Percentiles rank a stretch among this genome's conserved stretches.
Evolutionary conservation across 1,140 invertebrate species (phyloP).

Genomic region (Mizuhopecten yessoensis): DNA sequence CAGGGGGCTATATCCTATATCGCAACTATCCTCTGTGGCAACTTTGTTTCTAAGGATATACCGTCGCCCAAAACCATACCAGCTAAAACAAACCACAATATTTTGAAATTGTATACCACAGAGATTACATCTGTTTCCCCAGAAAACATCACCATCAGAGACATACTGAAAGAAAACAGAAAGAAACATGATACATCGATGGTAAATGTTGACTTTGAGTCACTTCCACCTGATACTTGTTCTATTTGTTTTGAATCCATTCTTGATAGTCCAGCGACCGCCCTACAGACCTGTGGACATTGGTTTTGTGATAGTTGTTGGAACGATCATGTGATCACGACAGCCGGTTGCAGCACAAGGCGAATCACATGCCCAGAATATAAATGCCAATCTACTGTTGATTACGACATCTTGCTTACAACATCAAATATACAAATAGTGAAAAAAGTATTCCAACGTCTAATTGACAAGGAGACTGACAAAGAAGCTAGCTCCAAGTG

Average conservation of each 20-base stretch:
- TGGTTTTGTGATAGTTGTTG: constrained; percentile 75
- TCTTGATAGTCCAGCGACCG: constrained; percentile 53
- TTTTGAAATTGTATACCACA: neutral
- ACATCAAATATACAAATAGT: constrained; percentile 66
- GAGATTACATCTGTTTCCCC: neutral
- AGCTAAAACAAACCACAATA: neutral
- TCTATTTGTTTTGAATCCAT: constrained; percentile 63
- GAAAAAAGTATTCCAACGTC: constrained; percentile 49
- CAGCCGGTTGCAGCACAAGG: constrained; percentile 41
- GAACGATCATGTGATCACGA: constrained; percentile 62
- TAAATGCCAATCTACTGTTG: constrained; percentile 63
- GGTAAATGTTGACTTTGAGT: no score
- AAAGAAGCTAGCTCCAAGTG: constrained; percentile 59
- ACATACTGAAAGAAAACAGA: no score
- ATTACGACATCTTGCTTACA: constrained; percentile 63
- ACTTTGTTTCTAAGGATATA: neutral
- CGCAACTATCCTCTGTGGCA: neutral
- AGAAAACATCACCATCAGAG: no score
- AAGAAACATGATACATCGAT: neutral
- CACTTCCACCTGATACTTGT: constrained; percentile 60
- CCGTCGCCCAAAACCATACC: neutral
- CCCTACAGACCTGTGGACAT: constrained; percentile 68
- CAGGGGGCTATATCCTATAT: neutral
- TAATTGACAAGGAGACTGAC: constrained; percentile 57
- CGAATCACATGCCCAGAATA: constrained; percentile 67